Evolutionary conservation across 2,797 vertebrate genomes (phyloP).

Genomic region (Pipistrellus pygmaeus): DNA sequence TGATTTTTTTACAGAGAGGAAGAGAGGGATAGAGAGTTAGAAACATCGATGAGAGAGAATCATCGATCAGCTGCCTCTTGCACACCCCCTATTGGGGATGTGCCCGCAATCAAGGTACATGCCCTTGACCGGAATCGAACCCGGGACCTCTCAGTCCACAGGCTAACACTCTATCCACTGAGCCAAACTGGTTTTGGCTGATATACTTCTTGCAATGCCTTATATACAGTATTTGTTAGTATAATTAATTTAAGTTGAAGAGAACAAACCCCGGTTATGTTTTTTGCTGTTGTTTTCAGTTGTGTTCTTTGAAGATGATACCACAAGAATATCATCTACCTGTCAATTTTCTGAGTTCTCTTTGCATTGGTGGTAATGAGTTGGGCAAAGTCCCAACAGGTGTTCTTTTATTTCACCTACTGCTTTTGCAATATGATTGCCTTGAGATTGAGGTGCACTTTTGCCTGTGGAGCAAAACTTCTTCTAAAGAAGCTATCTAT

Average conservation of each 20-base stretch:
- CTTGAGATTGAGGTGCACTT: background rate
- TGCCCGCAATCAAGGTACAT: too few species aligned
- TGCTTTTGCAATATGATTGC: background rate
- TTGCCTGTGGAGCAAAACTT: background rate
- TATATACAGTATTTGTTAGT: background rate
- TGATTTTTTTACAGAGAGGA: too few species aligned
- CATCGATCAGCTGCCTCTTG: too few species aligned
- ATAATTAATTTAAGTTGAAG: background rate
- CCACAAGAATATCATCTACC: background rate
- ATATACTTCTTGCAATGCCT: background rate
- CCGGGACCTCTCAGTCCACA: too few species aligned
- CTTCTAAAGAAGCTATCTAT: background rate
- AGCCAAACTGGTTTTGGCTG: background rate
- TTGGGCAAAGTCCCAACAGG: background rate
- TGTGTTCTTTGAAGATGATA: conserved; percentile 47
- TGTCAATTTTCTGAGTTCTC: background rate
- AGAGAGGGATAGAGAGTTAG: too few species aligned
- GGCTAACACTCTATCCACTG: too few species aligned
- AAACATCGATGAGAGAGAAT: too few species aligned
- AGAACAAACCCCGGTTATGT: background rate
- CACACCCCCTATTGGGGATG: too few species aligned
- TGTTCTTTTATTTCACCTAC: background rate
- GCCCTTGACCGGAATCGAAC: too few species aligned
- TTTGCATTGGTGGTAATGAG: background rate
- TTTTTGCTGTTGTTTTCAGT: background rate